Evolutionary conservation across 2,113 vertebrate species (phyloP), one percentile per base, ranked within the genome.

Genomic region (Aplodontia rufa): DNA sequence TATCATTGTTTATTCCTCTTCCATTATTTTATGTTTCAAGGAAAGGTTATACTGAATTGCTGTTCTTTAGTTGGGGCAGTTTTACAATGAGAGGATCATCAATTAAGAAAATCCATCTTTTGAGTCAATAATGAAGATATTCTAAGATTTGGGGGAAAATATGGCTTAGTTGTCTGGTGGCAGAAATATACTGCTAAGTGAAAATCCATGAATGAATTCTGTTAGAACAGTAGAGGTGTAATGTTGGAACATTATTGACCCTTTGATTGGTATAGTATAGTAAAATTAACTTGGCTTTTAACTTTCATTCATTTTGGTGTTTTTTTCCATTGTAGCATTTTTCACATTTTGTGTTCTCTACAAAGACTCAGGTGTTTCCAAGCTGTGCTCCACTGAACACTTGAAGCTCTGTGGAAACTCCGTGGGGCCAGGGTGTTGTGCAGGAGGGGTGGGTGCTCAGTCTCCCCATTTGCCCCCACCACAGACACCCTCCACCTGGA

Each of bases 101-200:
- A 66, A 66, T 81, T 68, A 97, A 92, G 95, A 97, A 97, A 93
- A 96, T 96, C 32, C 37, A 75, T 93, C 80, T 95, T 94, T 91
- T 75, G 79, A 90, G 66, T 69, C 40, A 55, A 40, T 94, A 91
- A 53, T 19, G 28, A 94, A 97, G 87, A 89, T 91, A 62, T 91
- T 86, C 40, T 45, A 93, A 95, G 26, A 51, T 75, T 78, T 66
- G 71, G 78, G 74, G 91, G 51, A 87, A 98, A 97, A 91, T 95
- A 93, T 30, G 5, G 30, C 49, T 85, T 87, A 69, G 5, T 93
- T 97, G 51, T 72, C 68, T 26, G 76, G 81, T 64, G 90, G 45
- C 42, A 96, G 66, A 10, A 1, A 75, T 95, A 91, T 14, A 22
- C 24, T 92, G 37, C 60, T 91, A 95, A 96, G 37, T 75, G 62